These are phyloP conservation scores for Scomber colias DNA, from an alignment of 2,113 vertebrate genomes.

Conservation along the genomic window DNA sequence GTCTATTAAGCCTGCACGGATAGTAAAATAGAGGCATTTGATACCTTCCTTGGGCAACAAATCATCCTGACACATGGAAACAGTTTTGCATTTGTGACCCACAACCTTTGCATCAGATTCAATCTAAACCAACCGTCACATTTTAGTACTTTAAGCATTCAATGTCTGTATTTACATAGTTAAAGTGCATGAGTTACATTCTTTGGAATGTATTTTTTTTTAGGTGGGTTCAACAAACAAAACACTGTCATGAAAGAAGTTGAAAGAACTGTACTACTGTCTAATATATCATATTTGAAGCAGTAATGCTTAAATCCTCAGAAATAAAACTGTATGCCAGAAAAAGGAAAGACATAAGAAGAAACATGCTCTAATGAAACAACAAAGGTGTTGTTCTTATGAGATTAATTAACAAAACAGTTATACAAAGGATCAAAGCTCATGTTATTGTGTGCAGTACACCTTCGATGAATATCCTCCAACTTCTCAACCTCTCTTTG, in stretches of 20 bases:
- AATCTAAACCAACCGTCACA: too few species aligned
- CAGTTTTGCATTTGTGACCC: not conserved
- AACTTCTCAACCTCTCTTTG: conserved; percentile 12
- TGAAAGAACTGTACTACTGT: too few species aligned
- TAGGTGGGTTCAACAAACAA: too few species aligned
- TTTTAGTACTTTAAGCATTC: too few species aligned
- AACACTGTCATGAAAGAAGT: too few species aligned
- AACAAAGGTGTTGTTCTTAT: not conserved
- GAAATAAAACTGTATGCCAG: not conserved
- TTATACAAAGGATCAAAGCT: conserved; percentile 56
- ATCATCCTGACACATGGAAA: not conserved
- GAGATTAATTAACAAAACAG: conserved; percentile 18
- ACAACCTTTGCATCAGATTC: conserved; percentile 15
- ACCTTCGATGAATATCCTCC: not conserved
- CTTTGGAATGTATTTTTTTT: not conserved
- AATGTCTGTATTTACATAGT: too few species aligned
- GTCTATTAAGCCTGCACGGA: not conserved
- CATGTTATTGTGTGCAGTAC: conserved; percentile 9
- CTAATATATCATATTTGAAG: too few species aligned
- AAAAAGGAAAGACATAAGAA: not conserved
- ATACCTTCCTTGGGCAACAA: not conserved
- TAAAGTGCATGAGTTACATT: not conserved
- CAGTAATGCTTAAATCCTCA: not conserved
- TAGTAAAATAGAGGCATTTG: not conserved
- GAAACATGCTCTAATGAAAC: not conserved